Conservation (phyloP, 2,113 vertebrate species). For the Rhea americana region DNA sequence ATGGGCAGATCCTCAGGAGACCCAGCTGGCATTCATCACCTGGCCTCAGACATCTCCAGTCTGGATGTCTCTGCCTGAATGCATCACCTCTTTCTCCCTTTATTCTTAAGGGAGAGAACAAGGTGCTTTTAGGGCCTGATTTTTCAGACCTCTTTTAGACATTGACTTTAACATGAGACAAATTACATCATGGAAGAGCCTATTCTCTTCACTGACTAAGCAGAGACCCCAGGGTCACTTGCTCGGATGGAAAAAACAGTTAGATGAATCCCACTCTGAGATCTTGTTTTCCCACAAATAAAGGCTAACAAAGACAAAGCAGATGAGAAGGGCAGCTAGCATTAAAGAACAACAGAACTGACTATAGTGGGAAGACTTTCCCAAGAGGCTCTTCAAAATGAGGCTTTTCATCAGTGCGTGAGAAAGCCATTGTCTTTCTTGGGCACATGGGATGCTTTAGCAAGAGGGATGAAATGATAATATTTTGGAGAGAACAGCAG, state of each 20-base stretch:
- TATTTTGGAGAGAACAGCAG: neutral
- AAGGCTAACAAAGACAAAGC: slow-evolving; percentile 47
- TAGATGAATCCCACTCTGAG: slow-evolving; percentile 1
- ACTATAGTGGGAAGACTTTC: slow-evolving; percentile 35
- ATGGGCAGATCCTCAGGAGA: neutral
- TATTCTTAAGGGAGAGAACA: neutral
- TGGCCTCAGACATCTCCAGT: neutral
- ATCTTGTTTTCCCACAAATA: slow-evolving; percentile 23
- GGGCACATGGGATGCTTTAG: neutral
- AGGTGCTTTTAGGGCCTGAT: neutral
- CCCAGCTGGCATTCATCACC: rapidly evolving
- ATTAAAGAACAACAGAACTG: slow-evolving; percentile 33
- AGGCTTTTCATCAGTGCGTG: slow-evolving; percentile 39
- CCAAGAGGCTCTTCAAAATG: slow-evolving; percentile 33
- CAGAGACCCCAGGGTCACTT: slow-evolving; percentile 4
- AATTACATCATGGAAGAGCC: neutral
- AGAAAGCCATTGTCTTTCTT: neutral
- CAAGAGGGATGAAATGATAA: neutral
- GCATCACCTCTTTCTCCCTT: neutral
- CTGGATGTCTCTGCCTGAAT: neutral
- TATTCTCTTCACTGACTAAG: slow-evolving; percentile 24
- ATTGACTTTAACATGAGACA: neutral
- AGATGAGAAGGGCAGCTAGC: neutral
- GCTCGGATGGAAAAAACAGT: neutral
- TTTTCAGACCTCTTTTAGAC: neutral